phyloP scores from a whole-genome alignment of 2,888 invertebrate genomes.

The Ornithoptera priamus region DNA sequence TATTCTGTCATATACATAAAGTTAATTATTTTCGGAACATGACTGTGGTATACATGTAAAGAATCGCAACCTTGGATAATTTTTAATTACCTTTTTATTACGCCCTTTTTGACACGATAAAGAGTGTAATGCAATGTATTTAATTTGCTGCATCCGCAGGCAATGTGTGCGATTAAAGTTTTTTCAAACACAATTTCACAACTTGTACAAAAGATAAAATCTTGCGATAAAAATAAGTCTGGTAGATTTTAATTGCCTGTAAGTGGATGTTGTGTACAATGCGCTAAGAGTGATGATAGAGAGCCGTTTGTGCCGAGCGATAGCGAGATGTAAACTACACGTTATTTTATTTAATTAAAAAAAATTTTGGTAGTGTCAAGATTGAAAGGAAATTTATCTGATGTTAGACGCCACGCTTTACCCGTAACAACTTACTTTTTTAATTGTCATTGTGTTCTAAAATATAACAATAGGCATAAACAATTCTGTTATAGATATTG shows the following conservation, averaged over 20 bases:
- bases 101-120: slow-evolving; percentile 2
- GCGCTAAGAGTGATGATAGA: neutral
- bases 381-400: too few relatives aligned
- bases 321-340: slow-evolving; percentile 1
- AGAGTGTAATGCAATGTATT: slow-evolving; percentile 5
- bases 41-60: neutral
- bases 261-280: slow-evolving; percentile 33
- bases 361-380: neutral
- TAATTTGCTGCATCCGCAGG: slow-evolving; percentile 20
- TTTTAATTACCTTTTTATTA: neutral
- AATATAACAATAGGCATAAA: too few relatives aligned
- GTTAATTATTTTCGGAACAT: neutral
- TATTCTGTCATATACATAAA: too few relatives aligned
- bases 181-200: slow-evolving; percentile 21
- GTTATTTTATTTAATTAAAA: neutral
- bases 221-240: slow-evolving; percentile 31
- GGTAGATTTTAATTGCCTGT: slow-evolving; percentile 32
- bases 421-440: neutral
- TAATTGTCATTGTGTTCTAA: too few relatives aligned
- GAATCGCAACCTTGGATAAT: neutral
- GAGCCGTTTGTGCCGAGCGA: neutral
- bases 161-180: slow-evolving; percentile 13
- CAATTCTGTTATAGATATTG: too few relatives aligned
- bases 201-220: slow-evolving; percentile 19
- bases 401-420: too few relatives aligned